These are phyloP conservation scores for Scolopax bukidnonensis DNA, from an alignment of 2,797 vertebrate genomes.

Conservation along the genomic window DNA sequence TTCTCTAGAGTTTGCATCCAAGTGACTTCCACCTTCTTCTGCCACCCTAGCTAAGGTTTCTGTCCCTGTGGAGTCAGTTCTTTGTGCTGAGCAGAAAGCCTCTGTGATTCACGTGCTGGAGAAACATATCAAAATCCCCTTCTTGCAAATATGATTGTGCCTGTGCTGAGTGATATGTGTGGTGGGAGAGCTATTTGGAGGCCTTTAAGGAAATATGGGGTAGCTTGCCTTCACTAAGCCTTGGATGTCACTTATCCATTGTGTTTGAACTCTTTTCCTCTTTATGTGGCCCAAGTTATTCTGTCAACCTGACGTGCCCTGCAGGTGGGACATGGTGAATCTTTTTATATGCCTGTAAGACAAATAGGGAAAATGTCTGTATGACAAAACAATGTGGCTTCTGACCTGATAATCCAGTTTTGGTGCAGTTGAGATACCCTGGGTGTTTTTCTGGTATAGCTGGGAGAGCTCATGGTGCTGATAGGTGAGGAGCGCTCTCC, in stretches of 20 bases:
- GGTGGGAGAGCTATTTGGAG: not conserved
- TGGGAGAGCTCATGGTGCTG: not conserved
- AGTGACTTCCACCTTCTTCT: not conserved
- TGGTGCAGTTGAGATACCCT: rapidly evolving
- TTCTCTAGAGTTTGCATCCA: not conserved
- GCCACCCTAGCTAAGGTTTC: not conserved
- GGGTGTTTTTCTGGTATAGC: not conserved
- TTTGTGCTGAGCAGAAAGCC: not conserved
- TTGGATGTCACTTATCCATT: not conserved
- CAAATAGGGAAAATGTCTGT: not conserved
- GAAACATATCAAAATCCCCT: rapidly evolving
- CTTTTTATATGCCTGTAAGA: not conserved
- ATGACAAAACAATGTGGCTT: not conserved
- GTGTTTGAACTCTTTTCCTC: not conserved
- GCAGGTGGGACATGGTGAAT: not conserved
- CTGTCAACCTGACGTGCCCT: not conserved
- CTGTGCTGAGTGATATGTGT: not conserved
- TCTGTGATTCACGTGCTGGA: not conserved
- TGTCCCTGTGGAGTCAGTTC: not conserved
- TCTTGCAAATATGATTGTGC: rapidly evolving
- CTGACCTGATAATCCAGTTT: not conserved
- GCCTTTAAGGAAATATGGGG: not conserved
- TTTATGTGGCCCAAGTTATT: not conserved
- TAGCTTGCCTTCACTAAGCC: not conserved
- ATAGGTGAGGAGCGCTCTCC: not conserved